A percentile compares a stretch with the other conserved stretches of the same genome.
These are phyloP conservation scores for Artibeus lituratus DNA, from an alignment of 2,797 vertebrate species.

Conservation along the genomic window DNA sequence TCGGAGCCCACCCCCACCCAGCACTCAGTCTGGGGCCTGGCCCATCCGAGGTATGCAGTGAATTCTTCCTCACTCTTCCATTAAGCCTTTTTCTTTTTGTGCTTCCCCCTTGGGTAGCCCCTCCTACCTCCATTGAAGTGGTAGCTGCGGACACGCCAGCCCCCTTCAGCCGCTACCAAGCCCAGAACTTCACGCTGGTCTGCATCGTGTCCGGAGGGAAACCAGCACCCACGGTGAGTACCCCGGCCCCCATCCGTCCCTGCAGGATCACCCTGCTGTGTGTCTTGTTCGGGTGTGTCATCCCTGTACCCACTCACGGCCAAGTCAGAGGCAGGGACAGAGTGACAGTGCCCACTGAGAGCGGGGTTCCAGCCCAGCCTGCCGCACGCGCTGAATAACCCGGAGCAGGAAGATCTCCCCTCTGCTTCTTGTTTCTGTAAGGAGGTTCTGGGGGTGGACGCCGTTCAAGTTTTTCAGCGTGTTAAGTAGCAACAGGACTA, in stretches of 20 bases:
- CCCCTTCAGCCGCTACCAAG: slow-evolving; percentile 94
- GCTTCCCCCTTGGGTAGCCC: slow-evolving; percentile 82
- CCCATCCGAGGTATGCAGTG: rapidly evolving
- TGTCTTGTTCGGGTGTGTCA: not conserved
- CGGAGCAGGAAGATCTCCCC: not conserved
- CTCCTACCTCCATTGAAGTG: slow-evolving; percentile 92
- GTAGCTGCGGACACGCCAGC: slow-evolving; percentile 88
- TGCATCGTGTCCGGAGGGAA: slow-evolving; percentile 94
- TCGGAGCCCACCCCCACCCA: not conserved
- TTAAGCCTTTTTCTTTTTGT: not conserved
- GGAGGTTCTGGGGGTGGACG: too few species aligned
- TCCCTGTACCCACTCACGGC: not conserved
- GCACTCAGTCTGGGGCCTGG: not conserved
- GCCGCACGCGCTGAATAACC: rapidly evolving
- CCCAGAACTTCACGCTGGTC: slow-evolving; percentile 95
- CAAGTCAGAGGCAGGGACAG: rapidly evolving
- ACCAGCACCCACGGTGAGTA: slow-evolving; percentile 91
- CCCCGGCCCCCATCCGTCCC: rapidly evolving
- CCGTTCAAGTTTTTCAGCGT: rapidly evolving
- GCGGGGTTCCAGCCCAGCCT: not conserved
- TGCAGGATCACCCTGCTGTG: rapidly evolving
- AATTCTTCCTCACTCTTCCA: not conserved
- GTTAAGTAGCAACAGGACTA: not conserved
- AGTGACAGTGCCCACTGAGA: rapidly evolving
- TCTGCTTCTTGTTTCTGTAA: not conserved